Base-by-base conservation (phyloP, 2,113 vertebrate species). In the Stomatorhinus ivindoensis region DNA sequence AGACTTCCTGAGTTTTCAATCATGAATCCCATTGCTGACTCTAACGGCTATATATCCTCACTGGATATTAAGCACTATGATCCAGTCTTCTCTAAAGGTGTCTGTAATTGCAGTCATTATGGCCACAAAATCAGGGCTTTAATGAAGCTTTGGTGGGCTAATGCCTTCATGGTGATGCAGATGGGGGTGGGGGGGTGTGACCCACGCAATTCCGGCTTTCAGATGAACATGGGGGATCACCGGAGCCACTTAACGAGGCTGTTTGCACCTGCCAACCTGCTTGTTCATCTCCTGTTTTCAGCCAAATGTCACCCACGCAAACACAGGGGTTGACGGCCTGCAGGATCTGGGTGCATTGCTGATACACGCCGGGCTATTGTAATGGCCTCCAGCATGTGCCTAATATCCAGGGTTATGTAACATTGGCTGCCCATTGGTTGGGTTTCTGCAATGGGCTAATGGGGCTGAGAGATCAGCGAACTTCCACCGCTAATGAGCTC, bases 71-170 rank as follows among this genome's bases (percentile, higher is more conserved):
- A 92, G 91, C 65, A 87, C 19, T 39, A 76, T 73, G 90, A 89
- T 91, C 89, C 90, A 48, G 35, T 61, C 50, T 48, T 82, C 86
- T 90, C 89, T 24, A 86, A 90, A 92, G 91, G 87, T 90, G 87
- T 88, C 88, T 47, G 89, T 91, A 91, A 92, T 92, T 92, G 90
- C 80, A 87, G 87, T 92, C 92, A 91, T 92, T 92, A 92, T 83
- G 65, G 89, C 82, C 89, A 73, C 87, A 84, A 88, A 91, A 92
- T 89, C 88, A 87, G 91, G 50, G 85, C 89, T 73, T 90, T 92
- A 91, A 91, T 91, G 89, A 90, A 90, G 91, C 87, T 88, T 89
- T 87, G 91, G 87, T 87, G 51, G 87, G 73, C 91, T 92, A 91
- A 92, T 91, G 82, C 87, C 53, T 91, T 90, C 58, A 86, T 86